Evolutionary conservation across 2,888 invertebrate genomes (phyloP).

Genomic region (Sabatieria punctata): DNA sequence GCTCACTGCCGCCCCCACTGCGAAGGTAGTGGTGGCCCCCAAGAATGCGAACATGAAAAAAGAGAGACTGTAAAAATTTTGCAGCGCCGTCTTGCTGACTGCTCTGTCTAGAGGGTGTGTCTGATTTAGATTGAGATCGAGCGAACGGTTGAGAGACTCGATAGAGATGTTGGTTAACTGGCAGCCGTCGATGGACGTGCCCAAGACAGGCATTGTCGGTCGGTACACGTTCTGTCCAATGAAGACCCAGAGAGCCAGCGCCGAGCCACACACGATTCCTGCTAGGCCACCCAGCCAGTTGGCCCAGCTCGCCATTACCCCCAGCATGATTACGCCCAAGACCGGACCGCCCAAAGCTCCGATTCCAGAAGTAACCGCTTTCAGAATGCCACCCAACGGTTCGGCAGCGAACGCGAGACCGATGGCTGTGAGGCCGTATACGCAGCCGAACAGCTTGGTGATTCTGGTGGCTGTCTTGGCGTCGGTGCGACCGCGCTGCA

Average conservation of each 20-base stretch:
- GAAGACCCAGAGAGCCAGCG: conserved; percentile 2
- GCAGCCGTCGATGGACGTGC: not conserved
- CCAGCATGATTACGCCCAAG: conserved; percentile 6
- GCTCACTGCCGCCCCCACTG: conserved; percentile 5
- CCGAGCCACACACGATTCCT: not conserved
- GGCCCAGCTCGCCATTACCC: conserved; percentile 7
- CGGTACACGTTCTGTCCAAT: not conserved
- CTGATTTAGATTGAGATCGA: not conserved
- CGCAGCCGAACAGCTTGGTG: not conserved
- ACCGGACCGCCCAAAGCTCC: conserved; percentile 6
- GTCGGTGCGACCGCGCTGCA: not conserved
- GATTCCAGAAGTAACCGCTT: not conserved
- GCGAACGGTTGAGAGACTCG: not conserved
- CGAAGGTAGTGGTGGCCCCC: not conserved
- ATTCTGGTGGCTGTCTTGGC: not conserved
- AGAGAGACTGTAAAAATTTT: not conserved
- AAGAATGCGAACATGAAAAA: conserved; percentile 6
- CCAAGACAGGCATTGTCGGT: conserved; percentile 2
- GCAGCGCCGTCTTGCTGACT: not conserved
- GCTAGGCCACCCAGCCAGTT: conserved; percentile 5
- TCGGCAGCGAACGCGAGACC: conserved; percentile 6
- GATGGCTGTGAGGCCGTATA: conserved; percentile 2
- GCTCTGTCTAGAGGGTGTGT: not conserved
- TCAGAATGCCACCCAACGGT: conserved; percentile 7
- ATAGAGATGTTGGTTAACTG: not conserved